Percentiles rank a stretch among this genome's conserved stretches.
Evolutionary conservation across 2,888 invertebrate species (phyloP).

Genomic region (Dryococelus australis): DNA sequence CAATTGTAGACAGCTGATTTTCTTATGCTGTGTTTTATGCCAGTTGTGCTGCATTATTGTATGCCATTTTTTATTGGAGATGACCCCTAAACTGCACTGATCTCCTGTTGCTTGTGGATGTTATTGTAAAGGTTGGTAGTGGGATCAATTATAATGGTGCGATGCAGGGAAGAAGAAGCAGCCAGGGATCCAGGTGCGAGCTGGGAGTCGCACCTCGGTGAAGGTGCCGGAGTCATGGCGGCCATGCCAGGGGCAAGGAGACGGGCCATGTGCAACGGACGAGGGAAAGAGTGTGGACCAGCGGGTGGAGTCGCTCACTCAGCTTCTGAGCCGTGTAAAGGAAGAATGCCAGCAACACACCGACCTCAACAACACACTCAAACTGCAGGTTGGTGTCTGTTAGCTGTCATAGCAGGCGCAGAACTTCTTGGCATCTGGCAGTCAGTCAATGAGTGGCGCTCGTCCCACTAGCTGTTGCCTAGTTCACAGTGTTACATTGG

Average conservation of each 20-base stretch:
- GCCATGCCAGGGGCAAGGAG: not conserved
- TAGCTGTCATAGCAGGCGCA: too few relatives aligned
- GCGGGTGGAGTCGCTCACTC: not conserved
- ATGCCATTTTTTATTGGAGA: too few relatives aligned
- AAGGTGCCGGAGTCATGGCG: not conserved
- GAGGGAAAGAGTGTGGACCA: not conserved
- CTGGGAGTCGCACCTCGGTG: not conserved
- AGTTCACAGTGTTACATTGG: too few relatives aligned
- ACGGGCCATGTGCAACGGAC: not conserved
- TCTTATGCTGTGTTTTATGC: too few relatives aligned
- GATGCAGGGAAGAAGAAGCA: not conserved
- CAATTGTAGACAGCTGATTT: too few relatives aligned
- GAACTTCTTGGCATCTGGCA: too few relatives aligned
- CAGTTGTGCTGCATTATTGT: too few relatives aligned
- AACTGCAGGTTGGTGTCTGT: not conserved
- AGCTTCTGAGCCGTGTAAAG: not conserved
- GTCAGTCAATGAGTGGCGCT: too few relatives aligned
- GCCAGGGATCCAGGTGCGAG: not conserved
- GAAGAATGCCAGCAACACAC: not conserved
- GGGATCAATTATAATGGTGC: not conserved
- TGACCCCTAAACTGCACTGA: too few relatives aligned
- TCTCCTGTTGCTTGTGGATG: too few relatives aligned
- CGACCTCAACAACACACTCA: not conserved
- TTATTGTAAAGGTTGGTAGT: too few relatives aligned
- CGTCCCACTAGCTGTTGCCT: too few relatives aligned